Evolutionary conservation across 2,888 invertebrate genomes (phyloP), one percentile per base, ranked within the genome.

Genomic region (Dryobota labecula): DNA sequence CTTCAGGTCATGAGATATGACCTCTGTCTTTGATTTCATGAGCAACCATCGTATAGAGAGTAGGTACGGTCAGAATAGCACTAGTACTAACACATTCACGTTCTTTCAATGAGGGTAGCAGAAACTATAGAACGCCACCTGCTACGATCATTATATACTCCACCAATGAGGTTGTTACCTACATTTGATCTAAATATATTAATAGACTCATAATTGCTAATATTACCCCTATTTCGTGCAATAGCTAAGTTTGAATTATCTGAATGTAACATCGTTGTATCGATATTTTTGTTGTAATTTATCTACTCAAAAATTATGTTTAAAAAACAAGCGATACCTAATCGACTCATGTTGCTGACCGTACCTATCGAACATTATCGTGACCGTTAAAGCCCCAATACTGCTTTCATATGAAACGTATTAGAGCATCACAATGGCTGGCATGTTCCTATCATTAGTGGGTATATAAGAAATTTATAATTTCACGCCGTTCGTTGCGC

Each of bases 401-500:
- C 57, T 58, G 67, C 73, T 73, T 74, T 74, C 76, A 73, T 77
- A 85, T 69, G 49, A 69, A 43, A 61, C 30, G 60, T 83, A 78
- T 78, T 67, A 75, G 84, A 85, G 85, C 81, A 81, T 83, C 71
- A 84, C 86, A 77, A 78, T 75, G 51, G 60, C 75, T 24, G 54
- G 43, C 75, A 79, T 76, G 80, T 84, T 57, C 57, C 73, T 73
- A 86, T 87, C 81, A 89, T 89, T 89, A 88, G 74, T 61, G 68
- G 75, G 84, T 78, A 84, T 78, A 80, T 76, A 84, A 84, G 85
- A 87, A 86, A 89, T 89, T 88, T 87, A 89, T 88, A 88, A 89
- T 89, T 89, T 89, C 83, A 88, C 87, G 88, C 76, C 80, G 83
- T 73, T 85, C 76, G 73, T 36, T 68, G 73, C 78, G 60, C 62